Base-by-base conservation (phyloP, 2,113 vertebrate genomes). In the Peucedramus taeniatus region DNA sequence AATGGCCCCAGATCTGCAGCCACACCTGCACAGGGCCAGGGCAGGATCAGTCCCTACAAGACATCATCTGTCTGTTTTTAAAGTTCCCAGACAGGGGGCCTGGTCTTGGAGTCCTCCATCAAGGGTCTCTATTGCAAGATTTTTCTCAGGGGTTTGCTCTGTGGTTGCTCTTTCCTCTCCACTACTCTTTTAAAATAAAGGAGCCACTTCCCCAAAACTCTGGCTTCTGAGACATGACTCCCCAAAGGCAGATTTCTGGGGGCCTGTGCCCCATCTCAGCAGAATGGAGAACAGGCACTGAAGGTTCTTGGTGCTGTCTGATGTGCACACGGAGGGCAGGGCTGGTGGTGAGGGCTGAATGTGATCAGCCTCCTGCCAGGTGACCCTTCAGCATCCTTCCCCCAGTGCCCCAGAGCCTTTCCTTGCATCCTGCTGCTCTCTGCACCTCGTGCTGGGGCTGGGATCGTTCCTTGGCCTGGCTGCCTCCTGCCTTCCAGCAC, bases 211-310 rank as follows among this genome's bases (percentile, higher is more conserved):
- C 45, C 27, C 59, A 71, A 33, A 83, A 45, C 15, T 47, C 22
- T 76, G 49, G 23, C 72, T 86, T 44, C 40, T 82, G 66, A 35
- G 31, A 15, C 33, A 2, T 28, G 26, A 5, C n/a, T 92, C 57
- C 51, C 65, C 37, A 53, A 22, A n/a, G 6, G 7, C 80, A 20
- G 47, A 6, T 47, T 33, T 35, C 0, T 27, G 40, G 15, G 51
- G 45, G 21, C 50, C 54, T 18, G 37, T 65, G 47, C 33, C 19
- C 59, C 45, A 7, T 21, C 39, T 33, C 89, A 22, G 79, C 56
- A 47, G 44, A 31, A 11, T 2, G 0, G 47, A 64, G 72, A 54
- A 2, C 4, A 56, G n/a, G 51, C 68, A 53, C 24, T 0, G 0
- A 37, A 8, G 45, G 24, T 37, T 57, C 11, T 45, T 2, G 31